These are phyloP conservation scores for Archaeoteleia sp. DNA, from an alignment of 2,888 invertebrate genomes.

Conservation along the genomic window DNA sequence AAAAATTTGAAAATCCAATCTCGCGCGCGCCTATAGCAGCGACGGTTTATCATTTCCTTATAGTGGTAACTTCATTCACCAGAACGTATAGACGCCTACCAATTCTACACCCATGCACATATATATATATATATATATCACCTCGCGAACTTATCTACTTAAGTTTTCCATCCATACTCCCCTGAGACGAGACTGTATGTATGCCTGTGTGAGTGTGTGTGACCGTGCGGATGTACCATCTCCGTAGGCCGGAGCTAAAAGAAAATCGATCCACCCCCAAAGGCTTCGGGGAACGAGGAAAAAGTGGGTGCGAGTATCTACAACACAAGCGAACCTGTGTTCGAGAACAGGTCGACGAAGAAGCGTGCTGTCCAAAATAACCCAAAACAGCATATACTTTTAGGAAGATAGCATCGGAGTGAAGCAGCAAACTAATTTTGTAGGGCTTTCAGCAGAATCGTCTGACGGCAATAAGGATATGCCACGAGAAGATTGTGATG, in stretches of 20 bases:
- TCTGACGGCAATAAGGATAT: slow-evolving; percentile 5
- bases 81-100: slow-evolving; percentile 27
- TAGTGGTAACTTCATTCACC: slow-evolving; percentile 29
- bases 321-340: slow-evolving; percentile 26
- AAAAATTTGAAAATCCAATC: slow-evolving; percentile 40
- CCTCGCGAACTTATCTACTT: slow-evolving; percentile 48
- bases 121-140: slow-evolving; percentile 30
- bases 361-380: slow-evolving; percentile 30
- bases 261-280: slow-evolving; percentile 47
- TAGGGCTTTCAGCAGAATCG: slow-evolving; percentile 15
- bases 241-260: slow-evolving; percentile 37
- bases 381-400: slow-evolving; percentile 13
- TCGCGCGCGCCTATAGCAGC: slow-evolving; percentile 23
- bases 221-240: slow-evolving; percentile 13
- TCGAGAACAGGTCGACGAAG: slow-evolving; percentile 20
- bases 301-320: slow-evolving; percentile 31
- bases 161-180: slow-evolving; percentile 46
- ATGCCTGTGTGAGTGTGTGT: slow-evolving; percentile 8
- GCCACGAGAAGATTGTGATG: slow-evolving; percentile 16
- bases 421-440: slow-evolving; percentile 20
- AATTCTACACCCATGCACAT: slow-evolving; percentile 28
- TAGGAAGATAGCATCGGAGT: slow-evolving; percentile 19
- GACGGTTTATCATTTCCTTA: slow-evolving; percentile 38
- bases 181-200: slow-evolving; percentile 26
- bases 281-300: slow-evolving; percentile 9